These are phyloP conservation scores for Oryzias celebensis DNA, from an alignment of 2,113 vertebrate genomes.

Conservation along the genomic window DNA sequence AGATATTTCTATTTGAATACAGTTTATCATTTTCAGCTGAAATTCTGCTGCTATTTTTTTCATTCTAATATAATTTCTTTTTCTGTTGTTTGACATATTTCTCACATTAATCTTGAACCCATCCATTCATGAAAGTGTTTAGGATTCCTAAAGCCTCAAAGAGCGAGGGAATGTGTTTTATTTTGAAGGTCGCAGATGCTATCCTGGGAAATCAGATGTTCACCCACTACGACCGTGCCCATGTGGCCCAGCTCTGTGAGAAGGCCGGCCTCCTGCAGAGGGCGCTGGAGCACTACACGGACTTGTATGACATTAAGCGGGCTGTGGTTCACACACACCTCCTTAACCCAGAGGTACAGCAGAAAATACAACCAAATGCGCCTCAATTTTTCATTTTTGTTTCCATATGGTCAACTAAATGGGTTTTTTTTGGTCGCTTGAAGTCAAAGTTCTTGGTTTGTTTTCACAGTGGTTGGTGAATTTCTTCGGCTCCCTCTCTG, in stretches of 20 bases:
- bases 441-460: slow-evolving; percentile 6
- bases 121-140: background rate
- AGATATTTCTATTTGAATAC: background rate
- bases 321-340: slow-evolving; percentile 98
- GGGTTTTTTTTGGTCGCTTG: background rate
- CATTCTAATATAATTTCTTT: background rate
- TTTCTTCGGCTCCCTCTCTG: slow-evolving; percentile 96
- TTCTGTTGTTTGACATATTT: background rate
- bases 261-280: slow-evolving; percentile 96
- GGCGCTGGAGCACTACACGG: slow-evolving; percentile 96
- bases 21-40: background rate
- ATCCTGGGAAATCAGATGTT: slow-evolving; percentile 99
- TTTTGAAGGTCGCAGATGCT: slow-evolving; percentile 91
- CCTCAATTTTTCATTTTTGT: background rate
- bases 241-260: slow-evolving; percentile 97
- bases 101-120: background rate
- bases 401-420: background rate
- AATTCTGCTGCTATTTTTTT: background rate
- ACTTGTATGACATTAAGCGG: slow-evolving; percentile 96
- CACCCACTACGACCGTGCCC: slow-evolving; percentile 96
- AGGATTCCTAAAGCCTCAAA: background rate
- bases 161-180: background rate
- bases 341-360: slow-evolving; percentile 92
- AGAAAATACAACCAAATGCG: background rate
- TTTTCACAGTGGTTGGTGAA: slow-evolving; percentile 93